These are phyloP conservation scores for Anoplophora glabripennis DNA, from an alignment of 1,140 invertebrate species.

Conservation along the genomic window DNA sequence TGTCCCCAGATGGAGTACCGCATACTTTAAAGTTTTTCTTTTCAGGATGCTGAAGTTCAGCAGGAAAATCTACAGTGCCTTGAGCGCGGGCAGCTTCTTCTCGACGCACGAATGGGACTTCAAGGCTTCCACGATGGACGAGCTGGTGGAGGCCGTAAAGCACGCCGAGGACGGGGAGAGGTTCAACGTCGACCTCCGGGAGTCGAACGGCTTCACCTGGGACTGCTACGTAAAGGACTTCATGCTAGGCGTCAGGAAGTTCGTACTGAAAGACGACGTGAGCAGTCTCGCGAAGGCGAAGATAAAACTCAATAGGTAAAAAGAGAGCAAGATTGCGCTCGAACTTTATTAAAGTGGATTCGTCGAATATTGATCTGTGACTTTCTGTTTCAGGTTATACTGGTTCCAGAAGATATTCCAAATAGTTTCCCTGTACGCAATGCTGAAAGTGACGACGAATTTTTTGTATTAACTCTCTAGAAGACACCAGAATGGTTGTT, in stretches of 20 bases:
- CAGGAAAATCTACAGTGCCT: conserved; percentile 67
- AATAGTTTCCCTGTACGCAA: conserved; percentile 13
- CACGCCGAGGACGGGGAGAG: conserved; percentile 55
- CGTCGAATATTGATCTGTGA: too few species aligned
- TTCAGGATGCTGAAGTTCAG: conserved; percentile 81
- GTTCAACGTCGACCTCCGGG: conserved; percentile 61
- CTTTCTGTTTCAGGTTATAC: conserved; percentile 24
- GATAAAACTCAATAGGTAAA: conserved; percentile 64
- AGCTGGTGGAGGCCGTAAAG: conserved; percentile 62
- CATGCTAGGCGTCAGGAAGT: conserved; percentile 75
- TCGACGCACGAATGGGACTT: conserved; percentile 87
- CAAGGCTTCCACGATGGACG: conserved; percentile 67
- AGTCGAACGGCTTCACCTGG: conserved; percentile 58
- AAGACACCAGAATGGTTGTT: too few species aligned
- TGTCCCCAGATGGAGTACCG: too few species aligned
- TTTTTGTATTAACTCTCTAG: too few species aligned
- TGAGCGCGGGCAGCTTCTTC: conserved; percentile 73
- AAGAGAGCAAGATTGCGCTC: neutral
- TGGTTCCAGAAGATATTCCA: conserved; percentile 29
- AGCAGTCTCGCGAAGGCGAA: conserved; percentile 63
- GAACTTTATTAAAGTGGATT: neutral
- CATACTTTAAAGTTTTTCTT: conserved; percentile 20
- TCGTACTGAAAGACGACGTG: conserved; percentile 71
- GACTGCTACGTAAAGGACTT: conserved; percentile 68
- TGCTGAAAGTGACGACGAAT: conserved; percentile 12